Evolutionary conservation across 2,113 vertebrate genomes (phyloP).

Genomic region (Oreotrochilus melanogaster): DNA sequence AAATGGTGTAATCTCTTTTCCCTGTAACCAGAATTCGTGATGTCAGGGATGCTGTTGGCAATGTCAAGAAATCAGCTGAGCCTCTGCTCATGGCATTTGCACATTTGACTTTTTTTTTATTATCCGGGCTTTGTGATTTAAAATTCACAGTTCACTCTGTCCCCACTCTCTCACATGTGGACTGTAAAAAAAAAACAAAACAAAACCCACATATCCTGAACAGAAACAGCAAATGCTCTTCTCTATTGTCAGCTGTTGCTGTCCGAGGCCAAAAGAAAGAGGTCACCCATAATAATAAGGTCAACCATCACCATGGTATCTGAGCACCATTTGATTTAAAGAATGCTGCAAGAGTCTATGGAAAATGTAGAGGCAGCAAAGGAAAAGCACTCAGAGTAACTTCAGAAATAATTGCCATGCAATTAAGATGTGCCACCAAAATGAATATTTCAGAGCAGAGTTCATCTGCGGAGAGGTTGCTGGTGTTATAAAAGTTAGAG

Average conservation of each 20-base stretch:
- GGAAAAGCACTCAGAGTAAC: slow-evolving; percentile 54
- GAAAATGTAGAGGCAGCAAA: slow-evolving; percentile 48
- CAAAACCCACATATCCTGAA: not conserved
- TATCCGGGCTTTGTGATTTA: slow-evolving; percentile 4
- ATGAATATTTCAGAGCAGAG: slow-evolving; percentile 56
- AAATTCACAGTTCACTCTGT: not conserved
- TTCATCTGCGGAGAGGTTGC: not conserved
- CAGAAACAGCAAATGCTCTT: not conserved
- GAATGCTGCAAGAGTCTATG: slow-evolving; percentile 52
- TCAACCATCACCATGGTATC: slow-evolving; percentile 74
- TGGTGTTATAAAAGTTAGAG: slow-evolving; percentile 8
- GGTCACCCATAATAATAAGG: slow-evolving; percentile 68
- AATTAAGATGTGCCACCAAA: slow-evolving; percentile 65
- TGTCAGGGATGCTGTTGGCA: slow-evolving; percentile 38
- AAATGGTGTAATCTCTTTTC: slow-evolving; percentile 24
- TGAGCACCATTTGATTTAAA: slow-evolving; percentile 66
- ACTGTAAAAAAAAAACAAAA: not conserved
- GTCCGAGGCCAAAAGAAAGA: slow-evolving; percentile 57
- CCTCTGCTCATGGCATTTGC: not conserved
- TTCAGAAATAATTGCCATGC: slow-evolving; percentile 67
- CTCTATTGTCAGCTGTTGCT: slow-evolving; percentile 39
- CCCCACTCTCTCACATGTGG: not conserved
- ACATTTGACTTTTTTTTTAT: not conserved
- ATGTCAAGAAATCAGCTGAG: slow-evolving; percentile 64
- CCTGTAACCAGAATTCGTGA: not conserved